These are phyloP conservation scores for Lepidochitona cinerea DNA, from an alignment of 2,888 invertebrate genomes.

Conservation along the genomic window DNA sequence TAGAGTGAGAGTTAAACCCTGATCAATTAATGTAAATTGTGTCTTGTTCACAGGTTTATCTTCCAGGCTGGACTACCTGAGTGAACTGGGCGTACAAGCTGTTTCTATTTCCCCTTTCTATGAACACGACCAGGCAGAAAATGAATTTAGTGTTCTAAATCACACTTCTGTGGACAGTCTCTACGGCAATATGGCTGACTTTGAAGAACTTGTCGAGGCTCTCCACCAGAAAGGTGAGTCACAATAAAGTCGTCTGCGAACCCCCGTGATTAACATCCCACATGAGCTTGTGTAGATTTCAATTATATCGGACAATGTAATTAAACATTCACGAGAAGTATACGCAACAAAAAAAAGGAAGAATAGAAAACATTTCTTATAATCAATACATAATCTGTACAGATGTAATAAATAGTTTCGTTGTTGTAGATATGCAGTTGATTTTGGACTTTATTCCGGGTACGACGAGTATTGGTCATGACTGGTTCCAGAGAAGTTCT, in stretches of 20 bases:
- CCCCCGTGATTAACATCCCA: too few species aligned
- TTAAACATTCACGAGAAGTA: too few species aligned
- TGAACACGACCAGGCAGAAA: slow-evolving; percentile 27
- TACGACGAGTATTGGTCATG: slow-evolving; percentile 75
- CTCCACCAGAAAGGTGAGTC: slow-evolving; percentile 64
- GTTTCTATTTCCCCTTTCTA: slow-evolving; percentile 62
- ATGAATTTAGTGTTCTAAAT: slow-evolving; percentile 86
- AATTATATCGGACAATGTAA: too few species aligned
- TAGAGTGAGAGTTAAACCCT: too few species aligned
- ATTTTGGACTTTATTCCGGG: slow-evolving; percentile 84
- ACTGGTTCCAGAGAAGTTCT: slow-evolving; percentile 80
- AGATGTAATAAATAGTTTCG: too few species aligned
- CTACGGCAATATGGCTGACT: slow-evolving; percentile 83
- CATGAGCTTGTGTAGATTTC: too few species aligned
- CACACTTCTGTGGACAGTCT: slow-evolving; percentile 81
- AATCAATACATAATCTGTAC: too few species aligned
- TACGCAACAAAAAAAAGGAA: too few species aligned
- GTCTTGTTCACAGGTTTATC: slow-evolving; percentile 55
- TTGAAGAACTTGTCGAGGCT: slow-evolving; percentile 69
- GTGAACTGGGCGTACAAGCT: slow-evolving; percentile 51
- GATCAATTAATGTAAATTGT: too few species aligned
- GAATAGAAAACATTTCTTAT: too few species aligned
- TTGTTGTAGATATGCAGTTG: slow-evolving; percentile 79
- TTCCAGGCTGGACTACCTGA: slow-evolving; percentile 55
- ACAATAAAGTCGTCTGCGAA: too few species aligned